phyloP scores from a whole-genome alignment of 2,113 vertebrate genomes.

The Aplodontia rufa region DNA sequence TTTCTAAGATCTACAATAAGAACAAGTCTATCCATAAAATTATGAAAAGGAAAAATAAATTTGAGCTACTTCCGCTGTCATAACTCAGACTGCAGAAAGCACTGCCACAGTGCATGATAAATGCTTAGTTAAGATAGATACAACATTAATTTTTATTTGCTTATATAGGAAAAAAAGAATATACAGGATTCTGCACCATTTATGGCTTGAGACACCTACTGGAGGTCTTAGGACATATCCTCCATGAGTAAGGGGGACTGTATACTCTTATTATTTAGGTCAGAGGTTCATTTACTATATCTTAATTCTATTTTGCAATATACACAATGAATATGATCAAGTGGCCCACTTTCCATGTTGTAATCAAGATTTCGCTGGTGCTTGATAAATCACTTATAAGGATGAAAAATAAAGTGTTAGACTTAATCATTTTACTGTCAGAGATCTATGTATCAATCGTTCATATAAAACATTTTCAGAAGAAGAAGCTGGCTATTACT shows the following conservation, averaged over 20 bases:
- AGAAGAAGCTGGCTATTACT: conserved; percentile 65
- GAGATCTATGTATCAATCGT: conserved; percentile 59
- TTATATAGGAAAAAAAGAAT: background rate
- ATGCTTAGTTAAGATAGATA: background rate
- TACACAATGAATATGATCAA: background rate
- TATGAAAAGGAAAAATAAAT: background rate
- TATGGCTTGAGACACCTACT: background rate
- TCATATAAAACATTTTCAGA: conserved; percentile 35
- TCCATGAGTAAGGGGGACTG: background rate
- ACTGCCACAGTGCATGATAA: background rate
- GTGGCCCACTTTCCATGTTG: background rate
- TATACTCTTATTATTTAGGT: background rate
- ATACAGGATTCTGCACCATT: background rate
- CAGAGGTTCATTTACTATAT: background rate
- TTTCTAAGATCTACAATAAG: background rate
- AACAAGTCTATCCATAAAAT: background rate
- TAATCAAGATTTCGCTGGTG: conserved; percentile 15
- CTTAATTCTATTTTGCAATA: background rate
- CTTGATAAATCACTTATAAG: conserved; percentile 38
- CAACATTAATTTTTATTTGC: background rate
- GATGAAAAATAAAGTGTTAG: conserved; percentile 34
- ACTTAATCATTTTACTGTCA: conserved; percentile 61
- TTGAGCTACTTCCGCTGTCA: background rate
- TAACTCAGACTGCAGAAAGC: background rate
- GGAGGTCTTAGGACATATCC: background rate